A percentile compares a stretch with the other conserved stretches of the same genome.
Evolutionary conservation across 2,797 vertebrate species (phyloP).

Genomic region (Cyclopterus lumpus): DNA sequence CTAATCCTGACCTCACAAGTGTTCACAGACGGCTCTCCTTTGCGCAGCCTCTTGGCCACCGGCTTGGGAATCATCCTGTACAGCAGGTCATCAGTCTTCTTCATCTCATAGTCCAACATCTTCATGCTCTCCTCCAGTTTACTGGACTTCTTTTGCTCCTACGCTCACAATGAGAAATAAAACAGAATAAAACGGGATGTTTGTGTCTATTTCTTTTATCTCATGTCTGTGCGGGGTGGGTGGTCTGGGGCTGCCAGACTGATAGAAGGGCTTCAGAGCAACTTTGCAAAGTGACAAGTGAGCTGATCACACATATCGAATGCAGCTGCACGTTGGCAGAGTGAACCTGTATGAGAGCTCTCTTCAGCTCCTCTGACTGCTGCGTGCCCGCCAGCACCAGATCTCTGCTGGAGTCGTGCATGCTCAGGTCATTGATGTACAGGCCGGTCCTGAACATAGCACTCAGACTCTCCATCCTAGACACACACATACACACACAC

Average conservation of each 20-base stretch:
- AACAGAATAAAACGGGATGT: slow-evolving; percentile 19
- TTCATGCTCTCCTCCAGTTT: slow-evolving; percentile 86
- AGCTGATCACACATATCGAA: slow-evolving; percentile 36
- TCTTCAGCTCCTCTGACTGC: slow-evolving; percentile 85
- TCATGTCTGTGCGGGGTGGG: neutral
- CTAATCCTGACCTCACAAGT: slow-evolving; percentile 80
- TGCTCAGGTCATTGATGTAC: slow-evolving; percentile 86
- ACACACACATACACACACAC: slow-evolving; percentile 19
- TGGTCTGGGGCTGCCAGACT: neutral
- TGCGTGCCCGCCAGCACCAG: slow-evolving; percentile 84
- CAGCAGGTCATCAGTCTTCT: slow-evolving; percentile 85
- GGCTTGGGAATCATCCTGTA: slow-evolving; percentile 87
- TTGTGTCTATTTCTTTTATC: neutral
- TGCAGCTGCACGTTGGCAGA: slow-evolving; percentile 19
- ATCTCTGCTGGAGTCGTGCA: slow-evolving; percentile 86
- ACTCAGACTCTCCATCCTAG: slow-evolving; percentile 86
- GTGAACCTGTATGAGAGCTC: slow-evolving; percentile 84
- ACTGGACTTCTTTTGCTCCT: slow-evolving; percentile 86
- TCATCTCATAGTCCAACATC: slow-evolving; percentile 87
- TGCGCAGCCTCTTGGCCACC: slow-evolving; percentile 83
- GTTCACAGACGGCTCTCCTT: slow-evolving; percentile 84
- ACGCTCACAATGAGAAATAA: slow-evolving; percentile 8
- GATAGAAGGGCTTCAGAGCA: slow-evolving; percentile 30
- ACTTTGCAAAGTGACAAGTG: slow-evolving; percentile 38
- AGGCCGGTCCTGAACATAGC: slow-evolving; percentile 84